Base-by-base conservation (phyloP, 35 echinoderm and acorn worm genomes). In the Anneissia japonica region DNA sequence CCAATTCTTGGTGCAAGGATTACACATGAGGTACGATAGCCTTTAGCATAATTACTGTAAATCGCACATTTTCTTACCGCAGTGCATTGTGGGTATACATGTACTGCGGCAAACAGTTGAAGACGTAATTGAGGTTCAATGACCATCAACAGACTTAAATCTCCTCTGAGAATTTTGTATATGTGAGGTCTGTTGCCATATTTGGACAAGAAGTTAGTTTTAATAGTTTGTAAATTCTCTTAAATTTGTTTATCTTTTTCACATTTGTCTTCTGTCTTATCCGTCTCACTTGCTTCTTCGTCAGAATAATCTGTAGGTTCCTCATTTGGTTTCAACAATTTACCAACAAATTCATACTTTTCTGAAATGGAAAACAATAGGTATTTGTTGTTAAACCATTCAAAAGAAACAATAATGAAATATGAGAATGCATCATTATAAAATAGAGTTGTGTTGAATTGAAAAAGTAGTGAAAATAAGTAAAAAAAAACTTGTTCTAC, bases 301-400 rank as follows among this genome's bases (percentile, higher is more conserved):
- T 98, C 95, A 34, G 95, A 98, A 90, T 98, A 98, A 34, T 98
- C 95, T 83, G 95, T 93, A 0, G 95, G 95, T 31, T 93, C 95
- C 35, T 98, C 95, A 11, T 86, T 86, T 36, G 95, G 92, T 85
- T 93, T 98, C 77, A 98, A 55, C 21, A 98, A 81, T 74, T 98
- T 98, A 9, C 95, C 95, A 16, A 98, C 82, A 77, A 89, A 98
- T 75, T 93, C 92, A 84, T 98, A 98, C 87, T 98, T 98, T 88
- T 93, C 91, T 98, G 89, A n/a, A 87, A 82, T 28, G 36, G n/a
- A 74, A 41, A 23, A 82, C 23, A 38, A 41, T 4, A 84, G n/a
- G 31, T 35, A n/a, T n/a, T n/a, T n/a, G n/a, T n/a, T n/a, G n/a
- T n/a, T n/a, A n/a, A n/a, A n/a, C n/a, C n/a, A n/a, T n/a, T n/a